A percentile compares a stretch with the other conserved stretches of the same genome.
Evolutionary conservation across 1,140 invertebrate genomes (phyloP).

Genomic region (Battus philenor): DNA sequence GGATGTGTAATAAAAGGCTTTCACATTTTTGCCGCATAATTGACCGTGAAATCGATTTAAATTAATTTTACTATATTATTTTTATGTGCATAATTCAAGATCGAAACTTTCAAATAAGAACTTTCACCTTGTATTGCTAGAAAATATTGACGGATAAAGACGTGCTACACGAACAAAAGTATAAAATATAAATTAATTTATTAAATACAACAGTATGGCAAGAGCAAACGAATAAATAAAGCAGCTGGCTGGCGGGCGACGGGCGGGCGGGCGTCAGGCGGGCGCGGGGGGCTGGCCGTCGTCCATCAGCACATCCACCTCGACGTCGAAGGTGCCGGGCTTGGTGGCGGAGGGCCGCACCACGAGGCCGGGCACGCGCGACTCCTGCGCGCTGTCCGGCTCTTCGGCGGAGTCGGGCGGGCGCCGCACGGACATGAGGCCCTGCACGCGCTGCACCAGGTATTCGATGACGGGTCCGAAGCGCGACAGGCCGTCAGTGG

Average conservation of each 20-base stretch:
- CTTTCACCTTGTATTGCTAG: too few relatives aligned
- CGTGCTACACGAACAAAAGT: constrained; percentile 7
- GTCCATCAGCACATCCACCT: constrained; percentile 59
- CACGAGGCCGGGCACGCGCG: constrained; percentile 45
- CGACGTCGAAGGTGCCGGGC: constrained; percentile 61
- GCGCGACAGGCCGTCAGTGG: constrained; percentile 67
- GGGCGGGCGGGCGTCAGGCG: constrained; percentile 22
- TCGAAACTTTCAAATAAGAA: too few relatives aligned
- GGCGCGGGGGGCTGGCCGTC: constrained; percentile 56
- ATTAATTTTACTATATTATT: too few relatives aligned
- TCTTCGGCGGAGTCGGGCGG: constrained; percentile 47
- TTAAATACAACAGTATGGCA: constrained; percentile 54
- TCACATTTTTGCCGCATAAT: too few relatives aligned
- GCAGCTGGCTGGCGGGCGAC: too few relatives aligned
- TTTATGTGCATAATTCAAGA: too few relatives aligned
- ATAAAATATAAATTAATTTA: constrained; percentile 38
- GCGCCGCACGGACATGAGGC: constrained; percentile 76
- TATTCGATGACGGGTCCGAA: constrained; percentile 80
- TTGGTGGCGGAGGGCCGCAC: constrained; percentile 50
- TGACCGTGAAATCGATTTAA: too few relatives aligned
- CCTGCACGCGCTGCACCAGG: constrained; percentile 79
- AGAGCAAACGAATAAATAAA: constrained; percentile 54
- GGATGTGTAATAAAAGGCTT: too few relatives aligned
- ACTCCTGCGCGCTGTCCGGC: constrained; percentile 31
- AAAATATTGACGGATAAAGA: too few relatives aligned